A percentile compares a stretch with the other conserved stretches of the same genome.
Evolutionary conservation across 2,888 invertebrate genomes (phyloP).

Genomic region (Alcis repandata): DNA sequence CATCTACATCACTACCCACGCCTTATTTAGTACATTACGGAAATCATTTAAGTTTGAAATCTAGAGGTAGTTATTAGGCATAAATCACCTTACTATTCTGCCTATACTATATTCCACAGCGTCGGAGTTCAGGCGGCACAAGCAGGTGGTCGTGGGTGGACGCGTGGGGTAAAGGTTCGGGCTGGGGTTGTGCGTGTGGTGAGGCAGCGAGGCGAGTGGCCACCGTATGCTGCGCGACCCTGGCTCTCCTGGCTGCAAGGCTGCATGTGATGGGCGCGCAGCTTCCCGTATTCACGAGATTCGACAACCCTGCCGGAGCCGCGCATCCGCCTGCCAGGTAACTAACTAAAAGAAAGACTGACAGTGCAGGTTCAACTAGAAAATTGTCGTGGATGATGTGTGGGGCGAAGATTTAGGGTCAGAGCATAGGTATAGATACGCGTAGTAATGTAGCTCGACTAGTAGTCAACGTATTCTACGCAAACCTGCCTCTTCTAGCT

Average conservation of each 20-base stretch:
- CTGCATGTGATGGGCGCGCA: conserved; percentile 98
- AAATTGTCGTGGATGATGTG: too few relatives aligned
- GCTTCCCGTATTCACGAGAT: conserved; percentile 97
- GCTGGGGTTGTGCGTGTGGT: conserved; percentile 82
- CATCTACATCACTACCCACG: too few relatives aligned
- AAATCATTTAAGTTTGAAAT: too few relatives aligned
- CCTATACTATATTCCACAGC: conserved; percentile 58
- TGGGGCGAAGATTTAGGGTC: too few relatives aligned
- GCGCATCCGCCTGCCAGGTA: conserved; percentile 90
- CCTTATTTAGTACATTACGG: too few relatives aligned
- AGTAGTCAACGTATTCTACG: too few relatives aligned
- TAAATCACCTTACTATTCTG: neutral
- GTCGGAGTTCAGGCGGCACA: conserved; percentile 65
- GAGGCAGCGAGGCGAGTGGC: conserved; percentile 92
- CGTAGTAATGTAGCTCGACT: too few relatives aligned
- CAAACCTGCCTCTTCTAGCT: too few relatives aligned
- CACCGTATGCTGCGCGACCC: conserved; percentile 92
- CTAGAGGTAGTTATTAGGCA: too few relatives aligned
- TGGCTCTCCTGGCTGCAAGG: conserved; percentile 93
- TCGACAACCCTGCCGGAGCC: conserved; percentile 98
- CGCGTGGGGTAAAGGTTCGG: conserved; percentile 78
- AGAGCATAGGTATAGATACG: neutral
- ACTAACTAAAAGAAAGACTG: conserved; percentile 1
- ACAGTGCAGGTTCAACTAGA: neutral
- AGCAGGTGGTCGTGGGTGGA: conserved; percentile 80